Conservation (phyloP, 2,113 vertebrate genomes). For the Perca schrenkii region DNA sequence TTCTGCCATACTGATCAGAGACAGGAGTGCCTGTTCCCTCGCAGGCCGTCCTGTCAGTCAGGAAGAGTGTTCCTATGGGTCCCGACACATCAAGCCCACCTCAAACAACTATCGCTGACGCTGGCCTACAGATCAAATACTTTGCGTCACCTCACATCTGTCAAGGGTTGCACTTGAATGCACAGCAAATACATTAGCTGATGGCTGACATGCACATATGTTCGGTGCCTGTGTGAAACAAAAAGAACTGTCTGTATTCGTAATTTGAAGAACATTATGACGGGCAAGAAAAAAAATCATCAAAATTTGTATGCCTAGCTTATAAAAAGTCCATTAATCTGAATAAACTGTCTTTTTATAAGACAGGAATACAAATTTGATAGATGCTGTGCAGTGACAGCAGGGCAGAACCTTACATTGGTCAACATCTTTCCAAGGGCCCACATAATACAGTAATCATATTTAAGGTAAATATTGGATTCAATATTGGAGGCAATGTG, state of each 20-base stretch:
- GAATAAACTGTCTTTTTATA: background rate
- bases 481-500: background rate
- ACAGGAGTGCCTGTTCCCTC: background rate
- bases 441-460: background rate
- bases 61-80: background rate
- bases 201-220: background rate
- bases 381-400: background rate
- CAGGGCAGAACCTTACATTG: background rate
- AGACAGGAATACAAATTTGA: background rate
- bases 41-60: constrained; percentile 1
- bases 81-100: constrained; percentile 14
- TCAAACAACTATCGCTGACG: background rate
- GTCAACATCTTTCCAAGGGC: background rate
- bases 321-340: background rate
- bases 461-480: background rate
- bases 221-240: background rate
- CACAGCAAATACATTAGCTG: background rate
- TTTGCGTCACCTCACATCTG: background rate
- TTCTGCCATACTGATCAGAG: background rate
- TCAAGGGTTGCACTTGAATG: background rate
- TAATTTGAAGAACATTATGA: background rate
- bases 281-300: background rate
- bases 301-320: too few relatives aligned
- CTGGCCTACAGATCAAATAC: constrained; percentile 6
- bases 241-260: background rate